Evolutionary conservation across 2,888 invertebrate genomes (phyloP).

Genomic region (Seira ritae): DNA sequence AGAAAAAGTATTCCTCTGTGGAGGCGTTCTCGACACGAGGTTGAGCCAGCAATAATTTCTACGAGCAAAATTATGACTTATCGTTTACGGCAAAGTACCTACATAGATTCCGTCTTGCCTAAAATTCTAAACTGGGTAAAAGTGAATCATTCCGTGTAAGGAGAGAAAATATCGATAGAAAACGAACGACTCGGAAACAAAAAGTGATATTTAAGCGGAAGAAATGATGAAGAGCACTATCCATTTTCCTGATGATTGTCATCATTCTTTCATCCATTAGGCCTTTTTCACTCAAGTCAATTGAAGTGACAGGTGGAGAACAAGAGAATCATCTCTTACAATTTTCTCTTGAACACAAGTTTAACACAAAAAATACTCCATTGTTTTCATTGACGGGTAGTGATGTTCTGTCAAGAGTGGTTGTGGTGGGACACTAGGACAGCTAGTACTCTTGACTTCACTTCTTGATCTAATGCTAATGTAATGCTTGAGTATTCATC

Average conservation of each 20-base stretch:
- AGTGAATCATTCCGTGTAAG: conserved; percentile 24
- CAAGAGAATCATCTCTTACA: conserved; percentile 16
- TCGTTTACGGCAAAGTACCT: not conserved
- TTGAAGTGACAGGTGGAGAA: conserved; percentile 19
- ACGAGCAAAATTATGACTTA: conserved; percentile 3
- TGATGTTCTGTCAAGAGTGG: conserved; percentile 16
- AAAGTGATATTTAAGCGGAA: not conserved
- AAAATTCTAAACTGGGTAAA: not conserved
- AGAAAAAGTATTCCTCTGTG: not conserved
- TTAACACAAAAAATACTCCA: conserved; percentile 24
- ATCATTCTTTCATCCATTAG: conserved; percentile 18
- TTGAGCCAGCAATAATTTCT: not conserved
- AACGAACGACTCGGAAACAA: not conserved
- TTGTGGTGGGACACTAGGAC: conserved; percentile 12
- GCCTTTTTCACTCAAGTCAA: not conserved
- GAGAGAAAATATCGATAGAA: conserved; percentile 36
- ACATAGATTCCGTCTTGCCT: too few relatives aligned
- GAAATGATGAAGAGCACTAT: conserved; percentile 19
- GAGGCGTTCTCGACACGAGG: conserved; percentile 11
- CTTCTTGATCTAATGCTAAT: not conserved
- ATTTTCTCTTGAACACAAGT: conserved; percentile 1
- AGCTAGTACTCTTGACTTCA: conserved; percentile 9
- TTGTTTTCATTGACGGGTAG: conserved; percentile 38
- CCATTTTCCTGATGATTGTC: not conserved
- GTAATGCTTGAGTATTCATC: not conserved